A percentile compares a stretch with the other conserved stretches of the same genome.
Evolutionary conservation across 2,113 vertebrate species (phyloP).

Genomic region (Dascyllus trimaculatus): DNA sequence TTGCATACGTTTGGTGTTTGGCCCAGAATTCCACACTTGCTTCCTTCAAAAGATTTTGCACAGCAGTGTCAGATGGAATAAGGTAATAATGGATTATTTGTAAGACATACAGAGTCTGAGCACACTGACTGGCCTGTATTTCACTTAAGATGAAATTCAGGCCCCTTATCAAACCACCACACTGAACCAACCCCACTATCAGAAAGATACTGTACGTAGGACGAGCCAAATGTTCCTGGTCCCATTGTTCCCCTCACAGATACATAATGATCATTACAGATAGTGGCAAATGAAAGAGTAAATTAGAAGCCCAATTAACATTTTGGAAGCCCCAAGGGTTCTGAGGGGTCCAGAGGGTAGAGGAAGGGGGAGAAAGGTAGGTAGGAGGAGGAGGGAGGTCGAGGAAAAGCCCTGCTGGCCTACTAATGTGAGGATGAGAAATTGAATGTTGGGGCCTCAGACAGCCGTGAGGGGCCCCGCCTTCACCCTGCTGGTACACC

Average conservation of each 20-base stretch:
- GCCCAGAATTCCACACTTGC: background rate
- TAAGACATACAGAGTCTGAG: background rate
- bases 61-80: background rate
- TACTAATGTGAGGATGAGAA: conserved; percentile 66
- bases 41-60: background rate
- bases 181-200: conserved; percentile 13
- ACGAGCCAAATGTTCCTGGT: conserved; percentile 34
- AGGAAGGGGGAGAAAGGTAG: conserved; percentile 7
- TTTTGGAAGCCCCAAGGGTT: conserved; percentile 65
- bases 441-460: conserved; percentile 54
- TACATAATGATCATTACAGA: conserved; percentile 70
- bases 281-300: conserved; percentile 74
- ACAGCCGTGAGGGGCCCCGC: conserved; percentile 44
- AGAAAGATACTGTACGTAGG: conserved; percentile 29
- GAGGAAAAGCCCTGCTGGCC: conserved; percentile 54
- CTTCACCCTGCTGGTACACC: conserved; percentile 42
- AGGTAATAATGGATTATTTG: background rate
- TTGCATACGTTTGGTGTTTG: too few relatives aligned
- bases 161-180: background rate
- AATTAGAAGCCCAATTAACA: conserved; percentile 81
- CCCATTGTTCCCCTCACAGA: conserved; percentile 60
- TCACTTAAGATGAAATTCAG: conserved; percentile 1
- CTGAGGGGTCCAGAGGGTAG: conserved; percentile 47
- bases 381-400: conserved; percentile 29
- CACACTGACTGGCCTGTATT: background rate